Evolutionary conservation across 1,140 invertebrate species (phyloP), one percentile per base, ranked within the genome.

Genomic region (Penaeus vannamei): DNA sequence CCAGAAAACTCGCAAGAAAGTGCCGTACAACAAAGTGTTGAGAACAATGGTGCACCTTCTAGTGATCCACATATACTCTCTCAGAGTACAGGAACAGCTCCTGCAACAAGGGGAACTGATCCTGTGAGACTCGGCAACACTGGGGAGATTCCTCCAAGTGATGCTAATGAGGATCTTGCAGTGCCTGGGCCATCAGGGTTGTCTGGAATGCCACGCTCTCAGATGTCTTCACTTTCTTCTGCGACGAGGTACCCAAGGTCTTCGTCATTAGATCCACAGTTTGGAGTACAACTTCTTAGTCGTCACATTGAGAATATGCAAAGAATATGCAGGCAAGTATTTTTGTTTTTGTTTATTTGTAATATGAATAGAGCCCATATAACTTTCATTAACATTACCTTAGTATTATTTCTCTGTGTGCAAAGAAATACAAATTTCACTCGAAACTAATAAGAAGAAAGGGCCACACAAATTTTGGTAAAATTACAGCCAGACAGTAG

Each of bases 251-350:
- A 81, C 36, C 72, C n/a, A 17, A 91, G 23, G 22, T 59, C 60
- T 5, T 84, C 86, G 8, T 59, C 69, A 2, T 59, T 87, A 29
- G 87, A 90, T 85, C 86, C 90, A 14, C 90, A 90, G 62, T 82
- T 90, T 90, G 87, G 90, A 60, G 92, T 93, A 79, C 92, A 92
- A 80, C 91, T 93, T 26, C 92, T 94, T 53, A 93, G 92, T 87
- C 91, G 92, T 76, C 92, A 94, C 46, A 93, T 94, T 61, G 92
- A 93, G 66, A 93, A 93, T 86, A 93, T 94, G 92, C 92, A 93
- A 80, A 92, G 93, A 29, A 92, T 94, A 19, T 93, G 93, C 91
- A 92, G 93, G 93, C 93, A 87, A 91, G 92, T 84, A 82, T 60
- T 83, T 46, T 7, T 81, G 22, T n/a, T 2, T 76, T 53, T 19